Base-by-base conservation (phyloP, 2,888 invertebrate genomes). In the Drosophila rellima region DNA sequence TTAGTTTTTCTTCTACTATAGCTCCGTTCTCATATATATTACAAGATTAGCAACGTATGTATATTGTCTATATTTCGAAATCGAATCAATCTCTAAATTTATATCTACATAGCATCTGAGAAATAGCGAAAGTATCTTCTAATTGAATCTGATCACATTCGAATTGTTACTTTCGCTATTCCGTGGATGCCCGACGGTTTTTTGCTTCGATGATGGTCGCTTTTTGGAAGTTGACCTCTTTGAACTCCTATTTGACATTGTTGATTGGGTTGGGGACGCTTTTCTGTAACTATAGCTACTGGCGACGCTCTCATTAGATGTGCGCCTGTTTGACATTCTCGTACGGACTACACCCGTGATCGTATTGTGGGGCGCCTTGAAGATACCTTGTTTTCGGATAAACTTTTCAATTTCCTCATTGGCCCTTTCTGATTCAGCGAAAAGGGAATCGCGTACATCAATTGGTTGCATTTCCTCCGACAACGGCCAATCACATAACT, bases 401-500 rank as follows among this genome's bases (percentile, higher is more conserved):
- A 29, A 79, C 0, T 2, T n/a, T 11, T 47, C 31, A 11, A 82
- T 51, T 1, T 64, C 56, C 0, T 23, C 37, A 0, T 40, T 18
- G 5, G 60, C 68, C 0, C 20, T 10, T 0, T 37, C 2, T 3
- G 57, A 54, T 0, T 5, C 7, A 0, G 8, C 2, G 2, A 18
- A 11, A 0, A 35, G 4, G 10, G 29, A n/a, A 2, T 35, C 10
- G 10, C 13, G n/a, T 2, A 3, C 4, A 7, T 15, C 6, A 0
- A 23, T 1, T n/a, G 23, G 5, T 4, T 7, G 0, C 8, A 0
- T 0, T 5, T 23, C 0, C 3, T 10, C n/a, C 3, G 17, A 2
- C 2, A 69, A 37, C 13, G 51, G 23, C 0, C 52, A 3, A 2
- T 82, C 88, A 23, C 55, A 47, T 44, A 79, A 40, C n/a, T 72